phyloP scores from a whole-genome alignment of 92 coral and sea anemone species.

The Bergia puertoricense region DNA sequence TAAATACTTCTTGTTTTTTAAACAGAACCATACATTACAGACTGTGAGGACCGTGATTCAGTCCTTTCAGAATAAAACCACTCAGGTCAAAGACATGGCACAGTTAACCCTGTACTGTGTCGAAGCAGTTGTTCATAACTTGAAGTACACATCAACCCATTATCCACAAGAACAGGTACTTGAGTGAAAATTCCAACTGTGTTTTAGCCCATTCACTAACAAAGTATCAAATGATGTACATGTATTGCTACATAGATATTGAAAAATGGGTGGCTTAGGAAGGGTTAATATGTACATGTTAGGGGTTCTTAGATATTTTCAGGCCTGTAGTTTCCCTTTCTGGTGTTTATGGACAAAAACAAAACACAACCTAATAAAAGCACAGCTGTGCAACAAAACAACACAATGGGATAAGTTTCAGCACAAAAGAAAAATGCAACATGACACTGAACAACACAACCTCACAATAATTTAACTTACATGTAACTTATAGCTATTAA shows the following conservation, averaged over 20 bases:
- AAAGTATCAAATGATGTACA: conserved; percentile 10
- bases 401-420: too few species aligned
- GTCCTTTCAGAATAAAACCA: conserved; percentile 13
- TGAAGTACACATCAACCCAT: conserved; percentile 14
- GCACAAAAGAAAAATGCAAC: too few species aligned
- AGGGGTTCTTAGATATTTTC: not conserved
- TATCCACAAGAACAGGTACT: conserved; percentile 16
- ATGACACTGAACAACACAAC: too few species aligned
- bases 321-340: conserved; percentile 1
- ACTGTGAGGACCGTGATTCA: conserved; percentile 12
- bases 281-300: not conserved
- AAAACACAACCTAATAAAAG: too few species aligned
- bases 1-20: not conserved
- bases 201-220: not conserved
- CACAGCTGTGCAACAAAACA: too few species aligned
- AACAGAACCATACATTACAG: not conserved
- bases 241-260: conserved; percentile 8
- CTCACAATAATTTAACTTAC: too few species aligned
- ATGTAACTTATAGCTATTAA: too few species aligned
- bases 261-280: not conserved
- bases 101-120: conserved; percentile 17
- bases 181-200: conserved; percentile 6
- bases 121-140: conserved; percentile 12
- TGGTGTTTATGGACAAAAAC: too few species aligned
- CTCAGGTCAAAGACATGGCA: conserved; percentile 17